Conservation (phyloP, 1,140 invertebrate genomes). For the Diuraphis noxia region DNA sequence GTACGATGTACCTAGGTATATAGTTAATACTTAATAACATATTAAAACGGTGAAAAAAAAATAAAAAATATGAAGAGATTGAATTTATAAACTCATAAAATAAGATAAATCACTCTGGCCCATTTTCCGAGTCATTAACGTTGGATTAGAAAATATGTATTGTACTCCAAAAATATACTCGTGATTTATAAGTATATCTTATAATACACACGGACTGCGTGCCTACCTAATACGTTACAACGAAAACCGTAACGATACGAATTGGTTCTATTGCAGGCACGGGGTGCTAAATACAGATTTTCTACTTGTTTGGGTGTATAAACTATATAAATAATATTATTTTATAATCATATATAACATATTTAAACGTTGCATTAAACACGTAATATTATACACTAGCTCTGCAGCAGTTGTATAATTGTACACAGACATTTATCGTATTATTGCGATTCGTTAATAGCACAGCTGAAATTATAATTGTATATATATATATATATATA, state of each 20-base stretch:
- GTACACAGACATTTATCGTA: background rate
- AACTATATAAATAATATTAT: background rate
- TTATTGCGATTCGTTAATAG: too few relatives aligned
- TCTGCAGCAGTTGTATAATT: background rate
- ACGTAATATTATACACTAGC: background rate
- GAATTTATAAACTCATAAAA: background rate
- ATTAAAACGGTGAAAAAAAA: background rate
- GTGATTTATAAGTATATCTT: background rate
- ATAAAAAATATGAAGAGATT: background rate
- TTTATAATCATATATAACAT: background rate
- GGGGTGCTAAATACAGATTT: background rate
- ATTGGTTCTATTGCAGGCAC: background rate
- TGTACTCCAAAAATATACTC: background rate
- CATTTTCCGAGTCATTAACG: conserved; percentile 24
- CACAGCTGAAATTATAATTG: too few relatives aligned
- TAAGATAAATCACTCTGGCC: background rate
- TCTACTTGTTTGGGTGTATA: background rate
- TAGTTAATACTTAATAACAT: background rate
- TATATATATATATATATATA: background rate
- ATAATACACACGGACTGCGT: background rate
- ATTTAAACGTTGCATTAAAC: background rate
- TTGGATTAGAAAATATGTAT: background rate
- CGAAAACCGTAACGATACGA: background rate
- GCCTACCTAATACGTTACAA: background rate
- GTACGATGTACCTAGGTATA: background rate